Evolutionary conservation across 2,113 vertebrate species (phyloP).

Genomic region (Cardinalis cardinalis): DNA sequence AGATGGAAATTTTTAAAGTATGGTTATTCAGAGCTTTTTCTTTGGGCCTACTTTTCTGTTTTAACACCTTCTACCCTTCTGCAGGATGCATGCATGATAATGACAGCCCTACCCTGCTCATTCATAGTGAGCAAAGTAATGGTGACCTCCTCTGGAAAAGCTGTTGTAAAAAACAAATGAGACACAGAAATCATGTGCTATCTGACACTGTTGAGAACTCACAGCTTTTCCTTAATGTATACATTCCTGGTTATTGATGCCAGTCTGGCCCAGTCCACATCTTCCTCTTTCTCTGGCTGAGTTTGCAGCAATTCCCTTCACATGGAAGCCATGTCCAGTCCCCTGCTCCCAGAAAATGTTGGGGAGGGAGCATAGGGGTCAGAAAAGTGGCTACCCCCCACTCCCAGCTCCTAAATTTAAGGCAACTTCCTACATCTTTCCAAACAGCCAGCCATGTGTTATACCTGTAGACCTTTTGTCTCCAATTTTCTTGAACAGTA

Average conservation of each 20-base stretch:
- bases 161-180: not conserved
- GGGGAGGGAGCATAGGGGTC: not conserved
- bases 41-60: not conserved
- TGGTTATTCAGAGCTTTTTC: not conserved
- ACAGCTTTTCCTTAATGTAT: not conserved
- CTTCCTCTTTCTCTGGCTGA: not conserved
- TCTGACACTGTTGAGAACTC: not conserved
- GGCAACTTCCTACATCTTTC: not conserved
- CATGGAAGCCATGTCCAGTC: not conserved
- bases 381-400: not conserved
- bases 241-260: not conserved
- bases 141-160: not conserved
- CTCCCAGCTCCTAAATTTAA: not conserved
- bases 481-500: not conserved
- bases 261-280: not conserved
- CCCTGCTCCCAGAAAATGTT: not conserved
- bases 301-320: not conserved
- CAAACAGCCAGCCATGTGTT: accelerated
- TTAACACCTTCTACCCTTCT: not conserved
- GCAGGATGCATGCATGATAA: not conserved
- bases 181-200: not conserved
- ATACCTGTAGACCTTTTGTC: not conserved
- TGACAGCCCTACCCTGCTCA: not conserved
- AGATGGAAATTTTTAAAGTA: not conserved
- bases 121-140: not conserved